phyloP scores from a whole-genome alignment of 2,113 vertebrate species.

The Oreochromis tanganicae region DNA sequence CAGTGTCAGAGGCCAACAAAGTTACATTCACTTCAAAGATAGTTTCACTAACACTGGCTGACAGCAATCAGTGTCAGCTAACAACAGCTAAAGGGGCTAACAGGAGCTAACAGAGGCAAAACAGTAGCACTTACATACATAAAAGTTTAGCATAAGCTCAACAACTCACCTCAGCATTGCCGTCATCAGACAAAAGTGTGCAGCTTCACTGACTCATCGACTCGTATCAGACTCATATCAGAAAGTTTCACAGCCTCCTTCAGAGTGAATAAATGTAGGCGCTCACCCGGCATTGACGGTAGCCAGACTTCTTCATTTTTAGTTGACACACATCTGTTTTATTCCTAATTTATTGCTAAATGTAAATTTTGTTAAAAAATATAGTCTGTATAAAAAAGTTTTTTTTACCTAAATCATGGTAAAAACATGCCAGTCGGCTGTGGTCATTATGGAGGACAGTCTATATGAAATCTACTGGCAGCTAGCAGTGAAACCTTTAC shows the following conservation, averaged over 20 bases:
- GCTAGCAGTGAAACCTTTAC: neutral
- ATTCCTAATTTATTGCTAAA: neutral
- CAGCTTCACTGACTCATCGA: accelerated
- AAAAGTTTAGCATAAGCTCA: neutral
- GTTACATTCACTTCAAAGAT: neutral
- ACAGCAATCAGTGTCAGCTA: neutral
- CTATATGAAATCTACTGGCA: accelerated
- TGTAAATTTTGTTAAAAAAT: neutral
- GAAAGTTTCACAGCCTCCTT: no score
- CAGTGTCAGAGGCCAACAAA: neutral
- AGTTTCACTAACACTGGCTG: neutral
- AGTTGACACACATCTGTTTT: neutral
- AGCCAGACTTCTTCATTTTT: accelerated
- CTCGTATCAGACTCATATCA: neutral
- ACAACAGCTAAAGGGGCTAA: neutral
- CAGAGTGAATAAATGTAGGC: no score
- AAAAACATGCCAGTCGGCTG: neutral
- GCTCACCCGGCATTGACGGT: no score
- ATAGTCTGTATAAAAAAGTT: neutral
- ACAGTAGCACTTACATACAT: neutral
- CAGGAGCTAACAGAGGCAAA: neutral
- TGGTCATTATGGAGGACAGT: neutral
- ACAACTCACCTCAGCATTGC: neutral
- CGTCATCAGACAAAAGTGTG: neutral
- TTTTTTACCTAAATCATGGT: neutral